Evolutionary conservation across 2,888 invertebrate genomes (phyloP).

Genomic region (Tyria jacobaeae): DNA sequence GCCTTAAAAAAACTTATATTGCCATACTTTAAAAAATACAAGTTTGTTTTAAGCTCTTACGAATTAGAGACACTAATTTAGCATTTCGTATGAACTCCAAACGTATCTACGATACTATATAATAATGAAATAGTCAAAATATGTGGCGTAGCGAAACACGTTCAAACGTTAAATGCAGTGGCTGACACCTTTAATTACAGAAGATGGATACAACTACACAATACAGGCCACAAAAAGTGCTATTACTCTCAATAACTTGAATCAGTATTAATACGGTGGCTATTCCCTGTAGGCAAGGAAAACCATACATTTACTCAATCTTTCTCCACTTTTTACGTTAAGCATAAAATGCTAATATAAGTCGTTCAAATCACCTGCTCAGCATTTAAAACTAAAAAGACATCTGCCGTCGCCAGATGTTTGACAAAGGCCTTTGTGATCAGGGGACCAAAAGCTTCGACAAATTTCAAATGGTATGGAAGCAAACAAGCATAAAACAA

Average conservation of each 20-base stretch:
- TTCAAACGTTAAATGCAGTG: not conserved
- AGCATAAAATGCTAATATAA: conserved; percentile 57
- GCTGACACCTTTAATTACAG: not conserved
- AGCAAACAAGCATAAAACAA: not conserved
- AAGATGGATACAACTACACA: not conserved
- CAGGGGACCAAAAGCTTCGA: conserved; percentile 54
- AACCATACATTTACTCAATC: conserved; percentile 28
- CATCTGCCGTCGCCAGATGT: conserved; percentile 83
- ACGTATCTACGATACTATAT: too few species aligned
- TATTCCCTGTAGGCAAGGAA: conserved; percentile 25
- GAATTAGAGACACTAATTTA: too few species aligned
- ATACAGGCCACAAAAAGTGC: not conserved
- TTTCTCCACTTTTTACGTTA: conserved; percentile 42
- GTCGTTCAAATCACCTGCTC: conserved; percentile 82
- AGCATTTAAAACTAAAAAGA: conserved; percentile 76
- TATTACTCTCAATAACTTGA: conserved; percentile 17
- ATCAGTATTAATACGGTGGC: conserved; percentile 7
- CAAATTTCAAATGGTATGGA: conserved; percentile 6
- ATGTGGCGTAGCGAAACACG: too few species aligned
- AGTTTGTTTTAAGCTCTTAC: too few species aligned
- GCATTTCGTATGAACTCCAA: too few species aligned
- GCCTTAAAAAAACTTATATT: too few species aligned
- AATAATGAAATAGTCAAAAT: too few species aligned
- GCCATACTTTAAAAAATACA: too few species aligned
- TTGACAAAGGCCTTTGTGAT: conserved; percentile 58